phyloP scores from a whole-genome alignment of 1,140 invertebrate genomes.

The Dendrolimus kikuchii region DNA sequence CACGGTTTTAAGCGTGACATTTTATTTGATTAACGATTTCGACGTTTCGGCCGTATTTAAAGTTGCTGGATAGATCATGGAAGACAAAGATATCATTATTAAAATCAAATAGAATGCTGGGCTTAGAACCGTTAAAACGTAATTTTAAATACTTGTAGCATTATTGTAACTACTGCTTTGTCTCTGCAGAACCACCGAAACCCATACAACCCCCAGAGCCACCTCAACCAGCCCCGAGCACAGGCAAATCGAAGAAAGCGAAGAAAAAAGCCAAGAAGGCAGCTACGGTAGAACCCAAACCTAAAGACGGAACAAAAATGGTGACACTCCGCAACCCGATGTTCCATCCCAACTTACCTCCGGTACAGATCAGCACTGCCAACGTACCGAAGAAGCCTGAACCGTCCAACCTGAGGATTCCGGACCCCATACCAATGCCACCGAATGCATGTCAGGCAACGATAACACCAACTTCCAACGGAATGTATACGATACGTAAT shows the following conservation, averaged over 20 bases:
- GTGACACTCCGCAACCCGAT: slow-evolving; percentile 84
- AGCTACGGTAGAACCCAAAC: slow-evolving; percentile 16
- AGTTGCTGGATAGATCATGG: too few species aligned
- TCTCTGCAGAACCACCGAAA: slow-evolving; percentile 45
- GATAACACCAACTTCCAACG: slow-evolving; percentile 65
- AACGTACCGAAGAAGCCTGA: slow-evolving; percentile 73
- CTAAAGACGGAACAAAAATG: slow-evolving; percentile 75
- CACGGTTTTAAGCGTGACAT: too few species aligned
- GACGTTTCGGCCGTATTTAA: too few species aligned
- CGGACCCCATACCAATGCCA: slow-evolving; percentile 65
- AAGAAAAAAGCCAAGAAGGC: slow-evolving; percentile 64
- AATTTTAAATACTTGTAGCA: too few species aligned
- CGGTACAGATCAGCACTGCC: slow-evolving; percentile 45
- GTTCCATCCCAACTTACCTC: slow-evolving; percentile 72
- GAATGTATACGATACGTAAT: slow-evolving; percentile 87
- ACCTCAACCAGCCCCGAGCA: slow-evolving; percentile 10
- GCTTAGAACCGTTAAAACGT: too few species aligned
- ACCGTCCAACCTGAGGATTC: slow-evolving; percentile 31
- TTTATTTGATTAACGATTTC: too few species aligned
- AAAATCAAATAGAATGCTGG: too few species aligned
- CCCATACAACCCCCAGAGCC: slow-evolving; percentile 41
- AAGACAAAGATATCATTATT: too few species aligned
- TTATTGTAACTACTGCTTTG: slow-evolving; percentile 1
- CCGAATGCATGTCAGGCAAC: slow-evolving; percentile 65
- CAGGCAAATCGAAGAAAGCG: slow-evolving; percentile 54